phyloP scores from a whole-genome alignment of 1,140 invertebrate genomes.

The Pissodes strobi region DNA sequence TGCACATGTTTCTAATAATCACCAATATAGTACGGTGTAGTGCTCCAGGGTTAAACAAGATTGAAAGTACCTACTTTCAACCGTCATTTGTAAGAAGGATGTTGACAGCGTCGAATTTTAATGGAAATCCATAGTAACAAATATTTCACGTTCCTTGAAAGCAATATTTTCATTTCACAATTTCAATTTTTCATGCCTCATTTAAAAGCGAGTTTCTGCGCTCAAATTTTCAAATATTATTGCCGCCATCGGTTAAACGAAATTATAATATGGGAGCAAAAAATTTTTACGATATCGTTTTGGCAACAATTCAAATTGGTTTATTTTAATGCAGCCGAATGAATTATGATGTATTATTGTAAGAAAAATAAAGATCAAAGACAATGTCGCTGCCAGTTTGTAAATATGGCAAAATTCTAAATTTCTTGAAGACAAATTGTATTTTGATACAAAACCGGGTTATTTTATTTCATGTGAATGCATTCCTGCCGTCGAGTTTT shows the following conservation, averaged over 20 bases:
- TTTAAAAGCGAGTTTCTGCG: too few species aligned
- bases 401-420: constrained; percentile 19
- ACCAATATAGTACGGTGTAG: too few species aligned
- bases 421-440: constrained; percentile 17
- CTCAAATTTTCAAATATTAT: too few species aligned
- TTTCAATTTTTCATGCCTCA: neutral
- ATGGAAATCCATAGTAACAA: too few species aligned
- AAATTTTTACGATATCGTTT: constrained; percentile 11
- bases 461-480: neutral
- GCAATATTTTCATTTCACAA: neutral
- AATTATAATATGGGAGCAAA: neutral
- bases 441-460: neutral
- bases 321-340: neutral
- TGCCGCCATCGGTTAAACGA: too few species aligned
- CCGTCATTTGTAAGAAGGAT: too few species aligned
- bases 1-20: too few species aligned
- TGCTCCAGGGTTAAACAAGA: too few species aligned
- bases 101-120: too few species aligned
- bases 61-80: too few species aligned
- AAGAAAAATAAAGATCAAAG: constrained; percentile 17
- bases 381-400: constrained; percentile 7
- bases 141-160: too few species aligned
- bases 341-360: constrained; percentile 26
- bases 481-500: neutral
- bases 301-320: constrained; percentile 21